phyloP scores from a whole-genome alignment of 2,888 invertebrate genomes.

The Torymus tubicola region DNA sequence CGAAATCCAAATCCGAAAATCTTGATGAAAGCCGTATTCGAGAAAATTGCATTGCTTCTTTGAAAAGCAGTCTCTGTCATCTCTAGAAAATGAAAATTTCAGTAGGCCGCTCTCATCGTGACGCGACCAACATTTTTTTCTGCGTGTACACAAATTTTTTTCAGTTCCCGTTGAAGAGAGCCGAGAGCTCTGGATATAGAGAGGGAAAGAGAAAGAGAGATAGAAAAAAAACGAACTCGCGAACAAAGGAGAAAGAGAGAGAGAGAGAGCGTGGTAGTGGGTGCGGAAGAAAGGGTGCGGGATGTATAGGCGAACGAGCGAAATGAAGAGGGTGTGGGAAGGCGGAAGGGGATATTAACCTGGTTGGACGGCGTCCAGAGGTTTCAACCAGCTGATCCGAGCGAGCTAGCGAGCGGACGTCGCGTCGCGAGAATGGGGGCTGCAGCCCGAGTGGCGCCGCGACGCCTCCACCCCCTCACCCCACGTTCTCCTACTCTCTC shows the following conservation, averaged over 20 bases:
- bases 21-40: too few relatives aligned
- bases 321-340: slow-evolving; percentile 57
- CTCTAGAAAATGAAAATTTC: not conserved
- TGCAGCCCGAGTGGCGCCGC: slow-evolving; percentile 72
- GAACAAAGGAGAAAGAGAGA: slow-evolving; percentile 56
- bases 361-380: slow-evolving; percentile 75
- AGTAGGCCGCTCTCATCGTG: not conserved
- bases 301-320: slow-evolving; percentile 55
- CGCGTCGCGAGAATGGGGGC: slow-evolving; percentile 60
- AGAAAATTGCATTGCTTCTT: too few relatives aligned
- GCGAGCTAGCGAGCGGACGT: slow-evolving; percentile 60
- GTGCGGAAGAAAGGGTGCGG: slow-evolving; percentile 45
- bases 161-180: not conserved
- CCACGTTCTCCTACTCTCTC: not conserved
- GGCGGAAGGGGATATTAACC: slow-evolving; percentile 69
- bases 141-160: slow-evolving; percentile 23
- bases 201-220: slow-evolving; percentile 42
- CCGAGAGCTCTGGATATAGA: not conserved
- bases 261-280: slow-evolving; percentile 27
- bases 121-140: slow-evolving; percentile 10
- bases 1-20: too few relatives aligned
- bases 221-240: slow-evolving; percentile 43
- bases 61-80: too few relatives aligned
- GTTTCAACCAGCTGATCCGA: slow-evolving; percentile 73
- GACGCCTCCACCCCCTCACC: slow-evolving; percentile 58